These are phyloP conservation scores for Paracentrotus lividus DNA, from an alignment of 53 echinoderm and acorn worm species.

Conservation along the genomic window DNA sequence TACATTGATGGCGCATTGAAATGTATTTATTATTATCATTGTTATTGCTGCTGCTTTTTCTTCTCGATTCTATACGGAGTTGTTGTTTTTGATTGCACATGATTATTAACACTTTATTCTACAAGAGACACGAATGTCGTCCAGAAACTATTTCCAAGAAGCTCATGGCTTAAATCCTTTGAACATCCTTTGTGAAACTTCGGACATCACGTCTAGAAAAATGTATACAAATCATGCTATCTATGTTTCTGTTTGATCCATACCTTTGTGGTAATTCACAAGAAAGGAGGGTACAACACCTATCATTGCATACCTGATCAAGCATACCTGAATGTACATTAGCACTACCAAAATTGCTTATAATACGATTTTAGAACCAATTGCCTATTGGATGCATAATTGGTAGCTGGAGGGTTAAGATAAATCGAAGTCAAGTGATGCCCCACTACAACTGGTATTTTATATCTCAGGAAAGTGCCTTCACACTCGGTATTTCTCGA, in stretches of 20 bases:
- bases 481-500: constrained; percentile 9
- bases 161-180: no score
- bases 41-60: no score
- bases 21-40: no score
- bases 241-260: background rate
- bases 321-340: background rate
- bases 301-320: no score
- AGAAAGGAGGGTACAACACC: no score
- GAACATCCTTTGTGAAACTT: background rate
- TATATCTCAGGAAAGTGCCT: constrained; percentile 50
- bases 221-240: background rate
- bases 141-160: no score
- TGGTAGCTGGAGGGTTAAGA: constrained; percentile 4
- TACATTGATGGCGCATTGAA: no score
- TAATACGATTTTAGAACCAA: background rate
- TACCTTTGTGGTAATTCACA: background rate
- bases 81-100: no score
- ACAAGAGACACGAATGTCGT: no score
- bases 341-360: background rate
- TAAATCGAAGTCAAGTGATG: background rate
- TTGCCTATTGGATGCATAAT: background rate
- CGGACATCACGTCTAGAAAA: background rate
- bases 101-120: no score
- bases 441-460: constrained; percentile 26
- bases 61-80: no score